Evolutionary conservation across 1,140 invertebrate species (phyloP), one percentile per base, ranked within the genome.

Genomic region (Cotesia vestalis): DNA sequence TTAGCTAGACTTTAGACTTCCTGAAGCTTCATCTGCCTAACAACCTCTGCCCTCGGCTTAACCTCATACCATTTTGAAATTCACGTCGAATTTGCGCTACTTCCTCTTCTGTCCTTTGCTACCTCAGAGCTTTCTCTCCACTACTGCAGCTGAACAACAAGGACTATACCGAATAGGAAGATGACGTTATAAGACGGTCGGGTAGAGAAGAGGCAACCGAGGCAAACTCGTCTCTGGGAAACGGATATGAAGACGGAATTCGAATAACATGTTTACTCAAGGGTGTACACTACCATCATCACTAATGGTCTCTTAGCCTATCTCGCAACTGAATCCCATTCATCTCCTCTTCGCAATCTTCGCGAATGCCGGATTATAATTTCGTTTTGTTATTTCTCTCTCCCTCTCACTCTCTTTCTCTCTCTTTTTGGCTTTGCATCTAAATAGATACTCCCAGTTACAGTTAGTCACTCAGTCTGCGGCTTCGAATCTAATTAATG

Each of bases 241-340:
- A 78, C 78, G 78, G 79, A 80, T 79, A 80, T 77, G 72, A 80
- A 77, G 71, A 72, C 73, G 74, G 68, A 80, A 80, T 78, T 79
- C 75, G 75, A 78, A 78, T 80, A 79, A 80, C 73, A 77, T 79
- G 78, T 79, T 80, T 79, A 76, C 76, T 71, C 66, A 66, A 52
- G 38, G 67, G 68, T 57, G 70, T 27, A 38, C 40, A 73, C 40
- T 46, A 46, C 40, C 40, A 46, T 46, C 59, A 40, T 17, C n/a
- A 64, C 69, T 79, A 78, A 79, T 79, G 73, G 72, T 68, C 72
- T 46, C 40, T 73, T 62, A 62, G 53, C 60, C 69, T 69, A 66
- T 69, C 66, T 67, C 27, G 20, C 71, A 66, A 12, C 34, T 46
- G 20, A 57, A 66, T 38, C 51, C 55, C 36, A 34, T 27, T 66